phyloP scores from a whole-genome alignment of 2,797 vertebrate genomes.

The Forpus xanthops region DNA sequence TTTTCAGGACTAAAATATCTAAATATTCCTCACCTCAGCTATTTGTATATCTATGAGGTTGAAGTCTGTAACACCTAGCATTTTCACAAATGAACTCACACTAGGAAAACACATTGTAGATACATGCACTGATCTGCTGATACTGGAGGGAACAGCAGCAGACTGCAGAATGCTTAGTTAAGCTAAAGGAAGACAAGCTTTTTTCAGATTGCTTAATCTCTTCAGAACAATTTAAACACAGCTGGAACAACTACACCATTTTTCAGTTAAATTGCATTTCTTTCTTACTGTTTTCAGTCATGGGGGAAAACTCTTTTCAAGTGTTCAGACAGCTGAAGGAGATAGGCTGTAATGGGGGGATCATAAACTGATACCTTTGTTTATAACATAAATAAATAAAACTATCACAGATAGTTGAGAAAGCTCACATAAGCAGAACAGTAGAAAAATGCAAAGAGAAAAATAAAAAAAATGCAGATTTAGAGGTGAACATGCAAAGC shows the following conservation, averaged over 20 bases:
- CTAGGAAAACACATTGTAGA: neutral
- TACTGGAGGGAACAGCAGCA: neutral
- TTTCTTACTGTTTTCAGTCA: neutral
- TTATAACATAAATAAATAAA: neutral
- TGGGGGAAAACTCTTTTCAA: neutral
- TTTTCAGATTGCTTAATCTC: neutral
- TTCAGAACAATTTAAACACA: neutral
- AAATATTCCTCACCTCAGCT: slow-evolving; percentile 36
- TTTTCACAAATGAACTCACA: neutral
- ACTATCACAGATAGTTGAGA: neutral
- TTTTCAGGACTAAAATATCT: slow-evolving; percentile 46
- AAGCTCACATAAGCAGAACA: neutral
- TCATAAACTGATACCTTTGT: neutral
- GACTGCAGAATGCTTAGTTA: neutral
- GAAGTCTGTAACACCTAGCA: neutral
- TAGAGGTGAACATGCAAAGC: neutral
- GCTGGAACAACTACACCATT: neutral
- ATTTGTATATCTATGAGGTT: neutral
- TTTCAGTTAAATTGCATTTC: neutral
- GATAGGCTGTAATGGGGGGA: neutral
- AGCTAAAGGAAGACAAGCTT: neutral
- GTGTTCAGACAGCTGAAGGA: neutral
- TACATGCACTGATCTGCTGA: neutral
- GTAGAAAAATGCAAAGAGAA: neutral
- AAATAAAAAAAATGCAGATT: neutral